These are phyloP conservation scores for Agonopterix alstromeriana DNA, from an alignment of 2,888 invertebrate species.

Conservation along the genomic window DNA sequence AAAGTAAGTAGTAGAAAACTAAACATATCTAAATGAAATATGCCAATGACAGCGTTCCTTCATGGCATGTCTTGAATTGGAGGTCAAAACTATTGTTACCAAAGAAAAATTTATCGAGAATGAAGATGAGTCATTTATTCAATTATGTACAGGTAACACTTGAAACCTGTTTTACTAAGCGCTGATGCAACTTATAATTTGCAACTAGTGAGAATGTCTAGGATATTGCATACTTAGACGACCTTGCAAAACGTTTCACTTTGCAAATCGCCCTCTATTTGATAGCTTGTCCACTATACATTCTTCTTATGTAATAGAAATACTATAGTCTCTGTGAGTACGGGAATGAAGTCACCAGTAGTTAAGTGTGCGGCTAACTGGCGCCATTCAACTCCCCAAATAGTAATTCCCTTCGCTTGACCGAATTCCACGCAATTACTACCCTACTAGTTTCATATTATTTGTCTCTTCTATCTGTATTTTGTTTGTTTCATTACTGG, in stretches of 20 bases:
- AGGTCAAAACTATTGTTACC: too few species aligned
- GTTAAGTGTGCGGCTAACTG: conserved; percentile 14
- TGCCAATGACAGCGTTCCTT: too few species aligned
- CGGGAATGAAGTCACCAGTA: conserved; percentile 13
- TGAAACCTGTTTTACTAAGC: neutral
- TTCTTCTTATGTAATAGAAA: neutral
- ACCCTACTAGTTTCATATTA: too few species aligned
- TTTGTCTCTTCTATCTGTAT: too few species aligned
- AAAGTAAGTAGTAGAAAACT: too few species aligned
- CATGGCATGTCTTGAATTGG: too few species aligned
- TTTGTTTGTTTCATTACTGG: too few species aligned
- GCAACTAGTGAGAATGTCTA: neutral
- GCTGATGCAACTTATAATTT: neutral
- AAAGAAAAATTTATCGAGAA: too few species aligned
- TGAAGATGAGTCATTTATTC: too few species aligned
- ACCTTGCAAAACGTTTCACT: conserved; percentile 1
- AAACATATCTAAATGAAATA: too few species aligned
- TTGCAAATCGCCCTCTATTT: neutral
- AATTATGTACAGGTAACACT: too few species aligned
- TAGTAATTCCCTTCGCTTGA: conserved; percentile 17
- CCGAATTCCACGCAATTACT: conserved; percentile 19
- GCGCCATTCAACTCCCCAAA: conserved; percentile 18
- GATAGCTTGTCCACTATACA: neutral
- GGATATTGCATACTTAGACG: neutral
- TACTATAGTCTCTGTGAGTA: neutral